Evolutionary conservation across 2,113 vertebrate genomes (phyloP), one percentile per base, ranked within the genome.

Genomic region (Apistogramma diplotaenia): DNA sequence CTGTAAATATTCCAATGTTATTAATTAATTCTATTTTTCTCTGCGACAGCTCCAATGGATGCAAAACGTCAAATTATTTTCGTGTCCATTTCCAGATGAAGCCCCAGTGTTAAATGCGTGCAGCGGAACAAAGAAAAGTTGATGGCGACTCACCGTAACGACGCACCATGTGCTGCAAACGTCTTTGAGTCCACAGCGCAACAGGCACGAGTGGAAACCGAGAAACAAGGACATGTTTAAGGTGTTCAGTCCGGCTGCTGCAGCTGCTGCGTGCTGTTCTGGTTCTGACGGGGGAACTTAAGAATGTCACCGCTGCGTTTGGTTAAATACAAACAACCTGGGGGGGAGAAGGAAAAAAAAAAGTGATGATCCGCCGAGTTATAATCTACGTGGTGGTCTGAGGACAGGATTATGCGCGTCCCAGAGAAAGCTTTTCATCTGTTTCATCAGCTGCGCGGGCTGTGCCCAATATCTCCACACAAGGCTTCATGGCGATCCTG

Each of bases 381-480:
- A 11, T 84, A 84, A 90, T 84, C 81, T 84, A 62, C 27, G 72
- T 71, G 79, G 51, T 80, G 82, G 55, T 83, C 83, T 80, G 85
- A 82, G 89, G 62, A 84, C 83, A 55, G 89, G 90, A 90, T 94
- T 92, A 90, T 19, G 35, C 74, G 84, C 84, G 73, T 77, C 77
- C 85, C 62, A 55, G 62, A 65, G 83, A 90, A 88, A 92, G 86
- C 90, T 84, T 85, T 53, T 89, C 88, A 88, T 89, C 88, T 86
- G 83, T 83, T 77, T 82, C 87, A 89, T 87, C 84, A 86, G 67
- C 74, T 81, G 74, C 55, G 61, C 73, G 55, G 71, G 27, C 72
- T 89, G 91, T 86, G 86, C 86, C 76, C 76, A 79, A 27, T 82
- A 49, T 67, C 74, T 62, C 60, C 59, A 57, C 77, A 40, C 77